Evolutionary conservation across 2,888 invertebrate species (phyloP).

Genomic region (Diaphora mendica): DNA sequence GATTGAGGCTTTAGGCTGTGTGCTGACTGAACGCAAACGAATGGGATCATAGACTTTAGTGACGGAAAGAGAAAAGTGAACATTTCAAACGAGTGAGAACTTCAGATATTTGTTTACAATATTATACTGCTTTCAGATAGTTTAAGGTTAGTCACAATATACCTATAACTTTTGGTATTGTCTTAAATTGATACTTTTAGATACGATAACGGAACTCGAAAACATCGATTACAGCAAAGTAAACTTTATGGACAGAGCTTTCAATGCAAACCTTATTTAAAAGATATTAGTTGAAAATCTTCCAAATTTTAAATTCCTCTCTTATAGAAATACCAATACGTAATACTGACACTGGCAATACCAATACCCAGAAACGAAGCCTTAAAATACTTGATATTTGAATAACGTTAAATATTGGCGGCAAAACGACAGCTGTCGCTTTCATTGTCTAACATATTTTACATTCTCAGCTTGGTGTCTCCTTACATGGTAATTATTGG

Average conservation of each 20-base stretch:
- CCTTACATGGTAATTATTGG: constrained; percentile 41
- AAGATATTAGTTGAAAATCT: neutral
- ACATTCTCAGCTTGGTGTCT: constrained; percentile 37
- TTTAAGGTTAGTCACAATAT: no score
- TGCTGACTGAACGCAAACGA: neutral
- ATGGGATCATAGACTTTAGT: neutral
- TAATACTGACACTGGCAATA: neutral
- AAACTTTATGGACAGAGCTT: no score
- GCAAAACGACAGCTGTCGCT: constrained; percentile 41
- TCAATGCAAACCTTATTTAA: neutral
- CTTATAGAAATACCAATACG: neutral
- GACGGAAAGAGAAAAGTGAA: neutral
- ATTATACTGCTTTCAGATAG: no score
- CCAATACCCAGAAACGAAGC: neutral
- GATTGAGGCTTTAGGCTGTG: constrained; percentile 45
- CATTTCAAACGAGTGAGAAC: neutral
- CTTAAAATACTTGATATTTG: constrained; percentile 20
- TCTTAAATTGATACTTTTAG: no score
- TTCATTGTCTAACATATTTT: constrained; percentile 35
- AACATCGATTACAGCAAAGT: no score
- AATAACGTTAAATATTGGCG: constrained; percentile 40
- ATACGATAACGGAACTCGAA: no score
- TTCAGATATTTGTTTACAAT: neutral
- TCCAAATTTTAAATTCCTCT: neutral
- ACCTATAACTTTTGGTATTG: no score